A percentile compares a stretch with the other conserved stretches of the same genome.
Evolutionary conservation across 2,113 vertebrate genomes (phyloP).

Genomic region (Lagopus leucura): DNA sequence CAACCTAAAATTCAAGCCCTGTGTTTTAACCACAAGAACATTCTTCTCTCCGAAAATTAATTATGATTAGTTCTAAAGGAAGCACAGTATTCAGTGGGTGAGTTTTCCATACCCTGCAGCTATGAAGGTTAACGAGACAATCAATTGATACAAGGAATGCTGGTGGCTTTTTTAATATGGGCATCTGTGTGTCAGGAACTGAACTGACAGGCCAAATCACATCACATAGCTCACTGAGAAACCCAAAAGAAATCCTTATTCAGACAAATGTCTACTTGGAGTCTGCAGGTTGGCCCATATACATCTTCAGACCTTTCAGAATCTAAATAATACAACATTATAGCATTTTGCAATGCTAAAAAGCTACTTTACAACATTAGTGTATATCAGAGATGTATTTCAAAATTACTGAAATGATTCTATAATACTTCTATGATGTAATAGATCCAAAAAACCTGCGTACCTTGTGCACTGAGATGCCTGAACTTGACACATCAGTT

Average conservation of each 20-base stretch:
- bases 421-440: background rate
- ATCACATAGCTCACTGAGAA: background rate
- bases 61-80: background rate
- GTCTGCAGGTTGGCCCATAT: conserved; percentile 5
- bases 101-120: background rate
- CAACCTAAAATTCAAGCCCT: background rate
- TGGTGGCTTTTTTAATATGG: background rate
- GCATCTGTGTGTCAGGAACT: background rate
- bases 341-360: conserved; percentile 38
- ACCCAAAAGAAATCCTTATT: background rate
- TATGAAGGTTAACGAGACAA: background rate
- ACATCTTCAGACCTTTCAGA: background rate
- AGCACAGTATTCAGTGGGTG: background rate
- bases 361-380: conserved; percentile 41
- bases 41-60: conserved; percentile 6
- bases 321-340: background rate
- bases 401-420: conserved; percentile 42
- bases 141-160: background rate
- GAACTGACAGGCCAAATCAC: background rate
- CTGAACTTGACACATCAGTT: background rate
- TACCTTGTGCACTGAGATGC: background rate
- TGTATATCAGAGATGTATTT: conserved; percentile 38
- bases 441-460: conserved; percentile 40
- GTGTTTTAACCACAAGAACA: background rate
- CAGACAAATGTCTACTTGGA: background rate